Evolutionary conservation across 2,888 invertebrate species (phyloP).

Genomic region (Brachyopa scutellaris): DNA sequence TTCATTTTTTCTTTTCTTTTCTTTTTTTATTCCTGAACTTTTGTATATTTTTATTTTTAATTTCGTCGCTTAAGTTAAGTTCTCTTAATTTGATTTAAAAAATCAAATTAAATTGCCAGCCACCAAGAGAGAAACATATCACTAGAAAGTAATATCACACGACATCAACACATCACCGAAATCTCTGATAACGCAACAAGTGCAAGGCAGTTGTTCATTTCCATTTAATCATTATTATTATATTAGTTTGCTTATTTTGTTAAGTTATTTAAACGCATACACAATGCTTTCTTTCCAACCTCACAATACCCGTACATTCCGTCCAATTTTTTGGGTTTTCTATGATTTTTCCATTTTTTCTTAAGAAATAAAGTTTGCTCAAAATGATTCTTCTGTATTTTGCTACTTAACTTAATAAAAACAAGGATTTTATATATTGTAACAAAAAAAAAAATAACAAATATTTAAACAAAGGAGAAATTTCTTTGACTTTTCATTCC

Average conservation of each 20-base stretch:
- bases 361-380: slow-evolving; percentile 51
- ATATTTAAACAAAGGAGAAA: not conserved
- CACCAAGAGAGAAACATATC: slow-evolving; percentile 70
- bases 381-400: slow-evolving; percentile 68
- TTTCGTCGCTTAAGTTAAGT: slow-evolving; percentile 55
- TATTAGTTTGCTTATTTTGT: slow-evolving; percentile 26
- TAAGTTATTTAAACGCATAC: slow-evolving; percentile 34
- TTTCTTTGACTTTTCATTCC: no score
- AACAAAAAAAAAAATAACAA: slow-evolving; percentile 17
- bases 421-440: slow-evolving; percentile 40
- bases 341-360: not conserved
- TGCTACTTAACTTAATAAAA: slow-evolving; percentile 35
- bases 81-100: slow-evolving; percentile 26
- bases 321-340: slow-evolving; percentile 53
- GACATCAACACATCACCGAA: slow-evolving; percentile 55
- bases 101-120: slow-evolving; percentile 42
- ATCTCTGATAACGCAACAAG: slow-evolving; percentile 19
- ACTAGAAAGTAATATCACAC: slow-evolving; percentile 54
- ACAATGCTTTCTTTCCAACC: slow-evolving; percentile 8
- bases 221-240: slow-evolving; percentile 1
- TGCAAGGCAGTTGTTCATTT: slow-evolving; percentile 52
- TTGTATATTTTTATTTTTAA: slow-evolving; percentile 58
- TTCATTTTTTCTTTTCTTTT: slow-evolving; percentile 33
- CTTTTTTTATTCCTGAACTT: not conserved
- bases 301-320: slow-evolving; percentile 55